Evolutionary conservation across 2,888 invertebrate genomes (phyloP), one percentile per base, ranked within the genome.

Genomic region (Xylophagus ater): DNA sequence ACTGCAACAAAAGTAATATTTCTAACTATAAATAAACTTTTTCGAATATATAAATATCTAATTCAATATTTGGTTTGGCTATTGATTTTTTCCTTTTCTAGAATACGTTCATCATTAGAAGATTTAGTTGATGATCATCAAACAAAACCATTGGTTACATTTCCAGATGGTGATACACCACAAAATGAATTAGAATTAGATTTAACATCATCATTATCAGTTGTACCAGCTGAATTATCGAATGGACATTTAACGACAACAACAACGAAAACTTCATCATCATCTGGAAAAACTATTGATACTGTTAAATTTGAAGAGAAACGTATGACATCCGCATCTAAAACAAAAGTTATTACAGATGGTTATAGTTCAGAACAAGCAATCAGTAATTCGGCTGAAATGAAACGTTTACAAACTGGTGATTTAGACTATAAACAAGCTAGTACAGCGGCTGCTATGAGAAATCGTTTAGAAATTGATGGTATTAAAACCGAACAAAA

Each of bases 401-500:
- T 74, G 67, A 78, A 79, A 60, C 72, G 81, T 40, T 62, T 89
- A 44, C 84, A 87, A 58, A 73, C 87, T 18, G 86, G 85, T 24
- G 87, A 87, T 55, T 65, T 87, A 51, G 81, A 81, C 43, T 87
- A 83, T 60, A 81, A 84, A 53, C 84, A 85, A 64, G 78, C 78
- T 48, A 78, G 75, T 53, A 79, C 84, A 28, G 80, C 83, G 26
- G 78, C 82, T 19, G 84, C 87, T 12, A 74, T 81, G 47, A 75
- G 81, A 50, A 81, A 86, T 47, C 71, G 84, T 49, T 66, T 88
- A 46, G 87, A 88, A 64, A 72, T 86, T 44, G 87, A 88, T 57
- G 88, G 88, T 30, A 73, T 88, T 44, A 81, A 82, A 17, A 81
- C 88, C 2, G 87, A 90, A 66, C 84, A 88, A 63, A 82, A 83